phyloP scores from a whole-genome alignment of 2,113 vertebrate species.

The Salvelinus sp. region DNA sequence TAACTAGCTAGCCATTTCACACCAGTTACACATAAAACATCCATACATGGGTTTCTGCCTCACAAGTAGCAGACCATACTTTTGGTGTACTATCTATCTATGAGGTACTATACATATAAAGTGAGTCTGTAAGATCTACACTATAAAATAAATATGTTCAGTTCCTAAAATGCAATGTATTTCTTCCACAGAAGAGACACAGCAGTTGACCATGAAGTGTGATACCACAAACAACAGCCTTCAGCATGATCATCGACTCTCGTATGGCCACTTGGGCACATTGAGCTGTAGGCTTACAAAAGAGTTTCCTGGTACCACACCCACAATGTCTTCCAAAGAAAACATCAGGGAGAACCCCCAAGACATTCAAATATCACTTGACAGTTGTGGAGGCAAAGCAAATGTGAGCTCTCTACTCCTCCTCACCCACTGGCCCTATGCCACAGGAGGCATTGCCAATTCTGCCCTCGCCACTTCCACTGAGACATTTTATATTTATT shows the following conservation, averaged over 20 bases:
- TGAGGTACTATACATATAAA: too few relatives aligned
- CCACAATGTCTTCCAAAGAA: not conserved
- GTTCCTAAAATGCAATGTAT: conserved; percentile 28
- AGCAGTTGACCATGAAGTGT: not conserved
- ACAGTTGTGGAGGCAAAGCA: not conserved
- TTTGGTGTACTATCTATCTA: not conserved
- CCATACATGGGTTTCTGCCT: not conserved
- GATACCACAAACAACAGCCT: not conserved
- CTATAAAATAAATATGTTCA: not conserved
- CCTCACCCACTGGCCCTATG: not conserved
- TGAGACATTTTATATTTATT: not conserved
- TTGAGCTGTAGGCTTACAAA: not conserved
- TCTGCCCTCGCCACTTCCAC: conserved; percentile 23
- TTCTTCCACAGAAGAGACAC: not conserved
- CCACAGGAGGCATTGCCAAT: not conserved
- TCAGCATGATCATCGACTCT: not conserved
- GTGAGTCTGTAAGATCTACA: not conserved
- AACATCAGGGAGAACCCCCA: not conserved
- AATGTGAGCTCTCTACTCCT: not conserved
- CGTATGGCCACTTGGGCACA: not conserved
- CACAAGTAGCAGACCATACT: not conserved
- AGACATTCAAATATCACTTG: not conserved
- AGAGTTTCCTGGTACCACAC: not conserved
- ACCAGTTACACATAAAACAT: not conserved
- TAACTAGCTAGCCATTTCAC: too few relatives aligned